These are phyloP conservation scores for Atherinosoma microstoma DNA, from an alignment of 2,797 vertebrate species.

Conservation along the genomic window DNA sequence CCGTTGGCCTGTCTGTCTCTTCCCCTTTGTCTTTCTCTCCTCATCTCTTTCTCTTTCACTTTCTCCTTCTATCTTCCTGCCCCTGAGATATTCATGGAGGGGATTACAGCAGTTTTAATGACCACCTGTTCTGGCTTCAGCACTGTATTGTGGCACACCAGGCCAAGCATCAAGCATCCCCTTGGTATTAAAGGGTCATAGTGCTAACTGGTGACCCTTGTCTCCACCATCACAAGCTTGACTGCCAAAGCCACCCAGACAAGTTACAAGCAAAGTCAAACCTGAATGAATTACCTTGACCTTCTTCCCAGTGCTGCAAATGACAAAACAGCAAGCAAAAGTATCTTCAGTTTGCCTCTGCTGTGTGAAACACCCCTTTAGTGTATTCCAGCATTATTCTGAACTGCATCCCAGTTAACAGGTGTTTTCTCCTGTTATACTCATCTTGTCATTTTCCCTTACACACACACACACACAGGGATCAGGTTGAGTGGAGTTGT, in stretches of 20 bases:
- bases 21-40: conserved; percentile 58
- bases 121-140: conserved; percentile 85
- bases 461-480: conserved; percentile 32
- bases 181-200: conserved; percentile 67
- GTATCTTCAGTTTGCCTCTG: neutral
- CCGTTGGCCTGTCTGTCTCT: conserved; percentile 53
- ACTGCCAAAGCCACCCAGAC: conserved; percentile 47
- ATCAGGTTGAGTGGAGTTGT: conserved; percentile 69
- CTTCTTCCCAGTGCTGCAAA: neutral
- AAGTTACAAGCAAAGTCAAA: conserved; percentile 16
- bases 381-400: neutral
- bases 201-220: conserved; percentile 70
- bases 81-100: conserved; percentile 81
- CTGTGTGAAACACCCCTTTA: neutral
- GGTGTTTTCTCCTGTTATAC: conserved; percentile 18
- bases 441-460: conserved; percentile 4
- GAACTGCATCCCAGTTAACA: conserved; percentile 18
- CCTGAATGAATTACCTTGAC: conserved; percentile 12
- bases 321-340: neutral
- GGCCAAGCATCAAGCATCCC: conserved; percentile 73
- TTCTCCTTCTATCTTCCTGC: conserved; percentile 57
- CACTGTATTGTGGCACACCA: conserved; percentile 73
- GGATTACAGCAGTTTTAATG: conserved; percentile 86
- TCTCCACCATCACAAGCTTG: conserved; percentile 54
- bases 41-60: conserved; percentile 43